Conservation (phyloP, 2,113 vertebrate genomes). For the Chionis minor region DNA sequence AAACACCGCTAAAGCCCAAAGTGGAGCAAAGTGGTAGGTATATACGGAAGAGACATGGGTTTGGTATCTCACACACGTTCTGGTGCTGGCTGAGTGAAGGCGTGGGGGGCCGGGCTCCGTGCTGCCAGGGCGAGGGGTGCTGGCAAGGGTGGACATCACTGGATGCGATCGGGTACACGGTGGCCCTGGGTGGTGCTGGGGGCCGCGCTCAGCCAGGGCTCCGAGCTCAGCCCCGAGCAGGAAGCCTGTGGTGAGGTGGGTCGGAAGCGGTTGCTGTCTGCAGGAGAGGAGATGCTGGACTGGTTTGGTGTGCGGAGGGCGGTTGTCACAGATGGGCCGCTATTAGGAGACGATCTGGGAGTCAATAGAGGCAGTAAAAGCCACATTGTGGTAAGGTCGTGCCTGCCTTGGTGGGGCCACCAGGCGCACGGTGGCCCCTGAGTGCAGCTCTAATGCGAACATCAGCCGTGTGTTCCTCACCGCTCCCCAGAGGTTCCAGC, state of each 20-base stretch:
- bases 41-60: background rate
- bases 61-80: background rate
- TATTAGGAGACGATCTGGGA: background rate
- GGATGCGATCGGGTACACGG: fast-evolving
- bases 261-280: background rate
- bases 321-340: fast-evolving
- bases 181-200: fast-evolving
- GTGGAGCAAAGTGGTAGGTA: background rate
- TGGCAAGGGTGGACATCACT: background rate
- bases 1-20: background rate
- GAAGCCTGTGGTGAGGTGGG: background rate
- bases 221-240: background rate
- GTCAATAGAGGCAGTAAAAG: background rate
- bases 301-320: fast-evolving
- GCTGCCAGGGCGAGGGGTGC: background rate
- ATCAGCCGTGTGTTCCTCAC: fast-evolving
- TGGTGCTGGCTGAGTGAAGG: background rate
- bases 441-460: background rate
- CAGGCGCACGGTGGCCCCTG: fast-evolving
- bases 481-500: background rate
- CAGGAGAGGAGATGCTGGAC: fast-evolving
- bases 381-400: fast-evolving
- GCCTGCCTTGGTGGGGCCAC: no score
- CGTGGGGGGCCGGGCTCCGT: fast-evolving
- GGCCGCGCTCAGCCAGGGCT: background rate